Conservation (phyloP, 2,113 vertebrate genomes). For the Ancistrus triradiatus region DNA sequence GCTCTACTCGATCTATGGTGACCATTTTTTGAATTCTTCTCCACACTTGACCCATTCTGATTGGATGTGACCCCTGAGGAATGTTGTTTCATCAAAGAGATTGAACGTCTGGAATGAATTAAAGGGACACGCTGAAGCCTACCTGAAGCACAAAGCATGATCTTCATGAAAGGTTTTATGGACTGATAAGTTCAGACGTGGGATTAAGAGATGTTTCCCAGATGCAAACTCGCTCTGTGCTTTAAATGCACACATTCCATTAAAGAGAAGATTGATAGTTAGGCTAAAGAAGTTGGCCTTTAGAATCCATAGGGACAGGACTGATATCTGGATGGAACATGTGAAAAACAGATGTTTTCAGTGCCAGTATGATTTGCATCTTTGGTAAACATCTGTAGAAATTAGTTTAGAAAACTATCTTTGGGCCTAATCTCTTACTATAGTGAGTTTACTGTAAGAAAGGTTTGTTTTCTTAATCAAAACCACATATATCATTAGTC, state of each 20-base stretch:
- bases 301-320: not conserved
- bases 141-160: not conserved
- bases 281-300: not conserved
- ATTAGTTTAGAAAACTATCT: too few relatives aligned
- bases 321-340: not conserved
- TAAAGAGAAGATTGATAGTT: not conserved
- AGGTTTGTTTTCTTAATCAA: too few relatives aligned
- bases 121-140: not conserved
- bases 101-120: conserved; percentile 21
- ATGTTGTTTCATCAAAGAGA: conserved; percentile 23
- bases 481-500: too few relatives aligned
- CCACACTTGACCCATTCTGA: not conserved
- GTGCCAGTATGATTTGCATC: too few relatives aligned
- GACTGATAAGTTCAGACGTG: not conserved
- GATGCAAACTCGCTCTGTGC: not conserved
- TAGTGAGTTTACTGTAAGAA: too few relatives aligned
- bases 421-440: too few relatives aligned
- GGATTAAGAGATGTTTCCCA: not conserved
- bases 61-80: not conserved
- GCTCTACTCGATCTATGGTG: not conserved
- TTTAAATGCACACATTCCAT: not conserved
- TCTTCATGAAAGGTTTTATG: conserved; percentile 11
- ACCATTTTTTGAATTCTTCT: not conserved
- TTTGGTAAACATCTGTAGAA: too few relatives aligned
- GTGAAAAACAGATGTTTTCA: too few relatives aligned